A percentile compares a stretch with the other conserved stretches of the same genome.
Evolutionary conservation across 2,888 invertebrate genomes (phyloP).

Genomic region (Rhamnusium bicolor): DNA sequence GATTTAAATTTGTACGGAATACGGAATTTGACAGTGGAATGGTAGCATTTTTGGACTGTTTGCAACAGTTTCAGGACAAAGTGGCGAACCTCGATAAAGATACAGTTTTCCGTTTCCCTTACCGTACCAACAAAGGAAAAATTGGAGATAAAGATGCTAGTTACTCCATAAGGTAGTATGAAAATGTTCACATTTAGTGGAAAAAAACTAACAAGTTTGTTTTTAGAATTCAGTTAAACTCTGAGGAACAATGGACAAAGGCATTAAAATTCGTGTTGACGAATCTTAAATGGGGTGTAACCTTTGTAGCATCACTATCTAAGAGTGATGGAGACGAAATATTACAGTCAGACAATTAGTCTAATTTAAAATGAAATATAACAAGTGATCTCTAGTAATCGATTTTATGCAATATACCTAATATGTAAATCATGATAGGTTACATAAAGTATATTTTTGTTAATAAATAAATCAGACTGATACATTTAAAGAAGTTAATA

Average conservation of each 20-base stretch:
- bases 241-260: constrained; percentile 99
- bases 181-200: constrained; percentile 29
- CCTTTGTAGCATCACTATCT: constrained; percentile 94
- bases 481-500: constrained; percentile 28
- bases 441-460: constrained; percentile 43
- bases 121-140: constrained; percentile 93
- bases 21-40: constrained; percentile 94
- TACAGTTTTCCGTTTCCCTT: constrained; percentile 92
- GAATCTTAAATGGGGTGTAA: constrained; percentile 97
- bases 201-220: constrained; percentile 5
- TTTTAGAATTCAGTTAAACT: constrained; percentile 94
- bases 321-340: constrained; percentile 75
- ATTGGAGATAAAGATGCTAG: constrained; percentile 93
- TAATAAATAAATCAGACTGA: constrained; percentile 37
- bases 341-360: constrained; percentile 43
- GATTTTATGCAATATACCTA: constrained; percentile 29
- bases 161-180: constrained; percentile 88
- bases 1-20: constrained; percentile 94
- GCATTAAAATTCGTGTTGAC: constrained; percentile 97
- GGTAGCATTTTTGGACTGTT: constrained; percentile 96
- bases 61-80: constrained; percentile 95
- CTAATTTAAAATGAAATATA: constrained; percentile 19
- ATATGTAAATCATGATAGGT: constrained; percentile 12
- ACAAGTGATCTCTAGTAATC: constrained; percentile 33
- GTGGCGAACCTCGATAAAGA: constrained; percentile 82